Evolutionary conservation across 2,888 invertebrate genomes (phyloP).

Genomic region (Leucoptera coffeella): DNA sequence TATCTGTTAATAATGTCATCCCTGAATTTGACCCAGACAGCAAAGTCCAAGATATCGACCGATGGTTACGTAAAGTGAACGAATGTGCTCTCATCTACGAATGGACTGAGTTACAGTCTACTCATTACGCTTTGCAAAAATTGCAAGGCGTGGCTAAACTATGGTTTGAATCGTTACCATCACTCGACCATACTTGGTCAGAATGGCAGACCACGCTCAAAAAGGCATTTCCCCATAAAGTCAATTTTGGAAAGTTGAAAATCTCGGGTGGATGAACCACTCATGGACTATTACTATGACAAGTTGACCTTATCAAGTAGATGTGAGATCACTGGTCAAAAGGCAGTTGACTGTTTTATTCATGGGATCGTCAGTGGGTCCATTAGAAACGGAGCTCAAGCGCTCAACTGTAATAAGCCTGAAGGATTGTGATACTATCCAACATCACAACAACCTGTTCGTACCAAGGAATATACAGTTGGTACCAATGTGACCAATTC

Average conservation of each 20-base stretch:
- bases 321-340: slow-evolving; percentile 4
- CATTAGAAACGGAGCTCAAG: slow-evolving; percentile 4
- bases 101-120: neutral
- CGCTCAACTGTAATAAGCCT: slow-evolving; percentile 2
- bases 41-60: too few species aligned
- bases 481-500: too few species aligned
- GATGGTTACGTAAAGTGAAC: slow-evolving; percentile 1
- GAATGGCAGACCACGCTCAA: neutral
- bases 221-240: slow-evolving; percentile 2
- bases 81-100: neutral
- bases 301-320: slow-evolving; percentile 1
- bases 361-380: slow-evolving; percentile 4
- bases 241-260: slow-evolving; percentile 2
- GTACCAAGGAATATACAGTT: too few species aligned
- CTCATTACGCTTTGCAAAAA: neutral
- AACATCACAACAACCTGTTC: slow-evolving; percentile 1
- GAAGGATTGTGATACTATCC: slow-evolving; percentile 3
- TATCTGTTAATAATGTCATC: too few species aligned
- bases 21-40: too few species aligned
- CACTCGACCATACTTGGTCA: neutral
- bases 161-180: neutral
- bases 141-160: neutral
- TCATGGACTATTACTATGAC: slow-evolving; percentile 1
- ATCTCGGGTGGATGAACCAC: slow-evolving; percentile 2
- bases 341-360: slow-evolving; percentile 5